A percentile compares a stretch with the other conserved stretches of the same genome.
Evolutionary conservation across 2,113 vertebrate species (phyloP).

Genomic region (Pelecanus crispus): DNA sequence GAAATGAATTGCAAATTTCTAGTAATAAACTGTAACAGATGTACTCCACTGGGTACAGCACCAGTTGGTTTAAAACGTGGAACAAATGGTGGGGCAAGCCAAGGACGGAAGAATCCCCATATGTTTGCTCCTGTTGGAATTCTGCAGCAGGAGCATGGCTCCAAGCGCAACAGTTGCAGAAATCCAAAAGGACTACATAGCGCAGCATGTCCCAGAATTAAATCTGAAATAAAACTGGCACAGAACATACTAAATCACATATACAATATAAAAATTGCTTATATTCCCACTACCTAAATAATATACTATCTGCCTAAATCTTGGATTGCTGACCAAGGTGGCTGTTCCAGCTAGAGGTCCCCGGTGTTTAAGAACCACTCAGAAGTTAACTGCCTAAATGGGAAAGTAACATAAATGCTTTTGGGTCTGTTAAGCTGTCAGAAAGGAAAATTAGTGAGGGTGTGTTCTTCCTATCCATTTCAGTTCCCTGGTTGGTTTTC

Average conservation of each 20-base stretch:
- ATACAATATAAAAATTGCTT: not conserved
- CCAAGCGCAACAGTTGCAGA: constrained; percentile 55
- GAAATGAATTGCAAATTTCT: constrained; percentile 66
- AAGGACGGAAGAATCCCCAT: constrained; percentile 62
- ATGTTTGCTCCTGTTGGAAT: constrained; percentile 63
- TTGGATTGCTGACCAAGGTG: not conserved
- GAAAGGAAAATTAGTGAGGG: not conserved
- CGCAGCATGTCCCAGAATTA: constrained; percentile 35
- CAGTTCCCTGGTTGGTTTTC: not conserved
- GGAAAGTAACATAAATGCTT: constrained; percentile 13
- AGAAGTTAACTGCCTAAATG: not conserved
- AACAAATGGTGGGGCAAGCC: constrained; percentile 63
- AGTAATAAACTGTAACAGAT: constrained; percentile 65
- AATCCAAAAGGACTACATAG: constrained; percentile 47
- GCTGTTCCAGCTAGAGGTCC: not conserved
- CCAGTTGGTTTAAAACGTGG: constrained; percentile 56
- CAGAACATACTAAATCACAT: not conserved
- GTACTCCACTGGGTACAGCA: constrained; percentile 63
- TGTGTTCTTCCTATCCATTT: not conserved
- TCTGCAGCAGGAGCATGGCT: constrained; percentile 46
- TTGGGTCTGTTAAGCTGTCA: not conserved
- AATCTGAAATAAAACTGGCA: constrained; percentile 43
- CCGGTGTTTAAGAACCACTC: not conserved
- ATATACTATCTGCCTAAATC: not conserved
- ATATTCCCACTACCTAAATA: not conserved